phyloP scores from a whole-genome alignment of 2,888 invertebrate genomes.

The Pomacea canaliculata region DNA sequence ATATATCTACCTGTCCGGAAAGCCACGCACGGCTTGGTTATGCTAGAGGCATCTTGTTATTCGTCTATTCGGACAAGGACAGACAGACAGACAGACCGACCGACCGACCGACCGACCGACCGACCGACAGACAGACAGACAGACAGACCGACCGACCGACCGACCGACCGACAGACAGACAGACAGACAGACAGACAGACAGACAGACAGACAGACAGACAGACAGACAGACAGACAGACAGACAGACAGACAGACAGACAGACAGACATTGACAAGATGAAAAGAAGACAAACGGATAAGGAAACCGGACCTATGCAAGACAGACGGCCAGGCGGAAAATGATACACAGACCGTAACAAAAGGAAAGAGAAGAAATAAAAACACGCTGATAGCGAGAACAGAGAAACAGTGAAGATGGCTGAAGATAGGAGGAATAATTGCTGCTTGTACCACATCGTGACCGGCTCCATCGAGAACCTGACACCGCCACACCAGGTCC shows the following conservation, averaged over 20 bases:
- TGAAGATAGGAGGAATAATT: background rate
- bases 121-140: background rate
- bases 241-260: background rate
- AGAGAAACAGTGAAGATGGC: background rate
- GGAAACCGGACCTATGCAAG: too few species aligned
- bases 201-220: background rate
- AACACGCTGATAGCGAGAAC: background rate
- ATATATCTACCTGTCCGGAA: background rate
- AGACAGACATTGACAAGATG: background rate
- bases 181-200: background rate
- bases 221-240: background rate
- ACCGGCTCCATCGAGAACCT: too few species aligned
- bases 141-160: too few species aligned
- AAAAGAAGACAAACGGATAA: too few species aligned
- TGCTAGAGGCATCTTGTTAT: background rate
- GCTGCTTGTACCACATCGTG: too few species aligned
- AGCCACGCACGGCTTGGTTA: background rate
- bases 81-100: background rate
- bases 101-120: background rate
- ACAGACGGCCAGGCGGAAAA: too few species aligned
- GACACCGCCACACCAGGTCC: too few species aligned
- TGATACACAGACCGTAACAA: too few species aligned
- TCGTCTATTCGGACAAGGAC: background rate
- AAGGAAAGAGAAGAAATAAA: too few species aligned
- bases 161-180: too few species aligned